Percentiles rank a stretch among this genome's conserved stretches.
Evolutionary conservation across 2,888 invertebrate genomes (phyloP).

Genomic region (Archaeoteleia sp.): DNA sequence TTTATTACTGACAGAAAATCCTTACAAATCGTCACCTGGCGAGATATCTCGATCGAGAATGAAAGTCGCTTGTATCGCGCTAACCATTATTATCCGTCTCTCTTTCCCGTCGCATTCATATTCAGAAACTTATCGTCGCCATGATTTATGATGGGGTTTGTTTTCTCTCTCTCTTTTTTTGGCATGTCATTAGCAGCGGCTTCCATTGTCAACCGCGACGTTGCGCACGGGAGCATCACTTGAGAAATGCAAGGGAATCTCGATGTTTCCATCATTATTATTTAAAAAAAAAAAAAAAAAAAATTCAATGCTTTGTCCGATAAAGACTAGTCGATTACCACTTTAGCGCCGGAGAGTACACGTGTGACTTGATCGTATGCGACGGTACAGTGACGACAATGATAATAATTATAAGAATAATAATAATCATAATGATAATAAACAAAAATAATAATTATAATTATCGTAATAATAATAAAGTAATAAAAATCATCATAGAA

Average conservation of each 20-base stretch:
- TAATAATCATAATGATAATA: slow-evolving; percentile 54
- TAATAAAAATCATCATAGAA: slow-evolving; percentile 55
- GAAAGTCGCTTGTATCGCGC: slow-evolving; percentile 19
- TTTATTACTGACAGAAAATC: slow-evolving; percentile 66
- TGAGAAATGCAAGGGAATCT: slow-evolving; percentile 59
- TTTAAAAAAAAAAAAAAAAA: slow-evolving; percentile 51
- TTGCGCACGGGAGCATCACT: slow-evolving; percentile 40
- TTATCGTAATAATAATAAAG: slow-evolving; percentile 50
- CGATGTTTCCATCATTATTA: slow-evolving; percentile 57
- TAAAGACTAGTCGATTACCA: slow-evolving; percentile 72
- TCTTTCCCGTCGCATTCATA: neutral
- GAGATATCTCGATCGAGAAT: slow-evolving; percentile 43
- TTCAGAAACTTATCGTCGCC: neutral
- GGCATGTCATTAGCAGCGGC: slow-evolving; percentile 16
- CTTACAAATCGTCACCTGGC: slow-evolving; percentile 53
- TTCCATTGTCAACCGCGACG: slow-evolving; percentile 42
- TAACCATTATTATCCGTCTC: neutral
- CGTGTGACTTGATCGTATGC: slow-evolving; percentile 60
- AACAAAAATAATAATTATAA: slow-evolving; percentile 45
- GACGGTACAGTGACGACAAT: slow-evolving; percentile 57
- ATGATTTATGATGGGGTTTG: neutral
- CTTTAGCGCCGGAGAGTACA: slow-evolving; percentile 64
- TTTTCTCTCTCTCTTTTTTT: neutral
- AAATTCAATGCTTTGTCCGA: slow-evolving; percentile 71
- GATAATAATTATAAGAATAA: slow-evolving; percentile 56